Conservation (phyloP, 2,888 invertebrate genomes). For the Cataglyphis livida region DNA sequence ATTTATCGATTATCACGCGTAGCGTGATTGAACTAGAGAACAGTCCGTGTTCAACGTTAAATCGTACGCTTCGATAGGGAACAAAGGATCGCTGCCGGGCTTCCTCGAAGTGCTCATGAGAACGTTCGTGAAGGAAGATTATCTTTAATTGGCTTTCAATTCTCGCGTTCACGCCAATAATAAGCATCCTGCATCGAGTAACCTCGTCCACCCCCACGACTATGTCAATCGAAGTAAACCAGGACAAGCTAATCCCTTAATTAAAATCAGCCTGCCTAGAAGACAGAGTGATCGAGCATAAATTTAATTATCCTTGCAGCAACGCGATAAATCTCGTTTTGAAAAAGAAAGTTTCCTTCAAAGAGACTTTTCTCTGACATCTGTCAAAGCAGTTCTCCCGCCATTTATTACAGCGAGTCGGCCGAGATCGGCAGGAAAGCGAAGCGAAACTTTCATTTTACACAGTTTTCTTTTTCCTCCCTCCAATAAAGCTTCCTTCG, state of each 20-base stretch:
- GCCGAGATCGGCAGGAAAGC: not conserved
- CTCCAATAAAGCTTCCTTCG: slow-evolving; percentile 1
- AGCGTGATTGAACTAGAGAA: not conserved
- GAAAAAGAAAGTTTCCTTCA: not conserved
- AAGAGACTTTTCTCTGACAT: not conserved
- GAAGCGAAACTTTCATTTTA: not conserved
- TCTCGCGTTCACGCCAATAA: slow-evolving; percentile 33
- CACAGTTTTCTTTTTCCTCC: not conserved
- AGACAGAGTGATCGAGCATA: slow-evolving; percentile 26
- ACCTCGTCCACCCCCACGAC: slow-evolving; percentile 29
- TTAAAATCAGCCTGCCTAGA: slow-evolving; percentile 17
- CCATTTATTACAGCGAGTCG: not conserved
- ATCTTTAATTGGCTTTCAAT: slow-evolving; percentile 27
- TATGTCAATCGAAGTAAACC: slow-evolving; percentile 2
- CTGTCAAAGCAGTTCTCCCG: not conserved
- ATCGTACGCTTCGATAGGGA: slow-evolving; percentile 10
- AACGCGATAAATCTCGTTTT: slow-evolving; percentile 24
- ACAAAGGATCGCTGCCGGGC: slow-evolving; percentile 46
- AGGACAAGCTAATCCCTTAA: slow-evolving; percentile 12
- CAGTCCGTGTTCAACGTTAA: not conserved
- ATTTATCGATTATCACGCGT: not conserved
- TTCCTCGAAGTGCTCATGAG: slow-evolving; percentile 32
- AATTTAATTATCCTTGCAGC: slow-evolving; percentile 12
- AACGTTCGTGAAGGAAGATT: slow-evolving; percentile 41
- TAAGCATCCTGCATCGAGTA: slow-evolving; percentile 11